Conservation (phyloP, 1,140 invertebrate genomes). For the Papilio glaucus region DNA sequence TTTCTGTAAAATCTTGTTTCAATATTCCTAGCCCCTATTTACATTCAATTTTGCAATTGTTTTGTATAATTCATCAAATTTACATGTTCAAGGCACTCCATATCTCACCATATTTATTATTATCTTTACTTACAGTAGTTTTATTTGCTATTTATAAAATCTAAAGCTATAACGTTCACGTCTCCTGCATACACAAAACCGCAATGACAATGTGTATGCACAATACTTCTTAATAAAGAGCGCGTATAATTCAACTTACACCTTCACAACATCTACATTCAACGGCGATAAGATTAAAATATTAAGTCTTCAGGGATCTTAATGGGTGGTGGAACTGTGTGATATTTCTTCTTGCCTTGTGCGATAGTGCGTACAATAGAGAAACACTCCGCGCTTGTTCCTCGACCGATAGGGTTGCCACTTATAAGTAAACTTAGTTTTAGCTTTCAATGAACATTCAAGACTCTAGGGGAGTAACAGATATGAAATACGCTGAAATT, state of each 20-base stretch:
- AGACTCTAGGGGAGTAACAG: background rate
- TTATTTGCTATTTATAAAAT: slow-evolving; percentile 3
- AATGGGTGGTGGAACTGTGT: slow-evolving; percentile 52
- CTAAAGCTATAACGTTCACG: background rate
- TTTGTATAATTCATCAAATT: background rate
- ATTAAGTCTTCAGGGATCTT: slow-evolving; percentile 62
- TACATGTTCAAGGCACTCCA: background rate
- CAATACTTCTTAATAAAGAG: slow-evolving; percentile 33
- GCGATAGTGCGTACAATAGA: slow-evolving; percentile 55
- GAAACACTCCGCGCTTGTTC: slow-evolving; percentile 48
- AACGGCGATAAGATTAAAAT: slow-evolving; percentile 63
- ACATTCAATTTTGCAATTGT: no score
- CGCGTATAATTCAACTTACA: slow-evolving; percentile 32
- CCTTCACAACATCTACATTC: slow-evolving; percentile 33
- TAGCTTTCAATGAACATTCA: background rate
- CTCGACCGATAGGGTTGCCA: slow-evolving; percentile 33
- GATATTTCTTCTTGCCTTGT: slow-evolving; percentile 59
- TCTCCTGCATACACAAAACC: slow-evolving; percentile 49
- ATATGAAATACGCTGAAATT: background rate
- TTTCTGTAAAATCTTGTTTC: no score
- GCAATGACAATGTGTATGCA: slow-evolving; percentile 32
- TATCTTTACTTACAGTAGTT: background rate
- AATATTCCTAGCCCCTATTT: no score
- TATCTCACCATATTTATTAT: background rate
- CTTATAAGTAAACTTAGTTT: background rate